Evolutionary conservation across 2,797 vertebrate genomes (phyloP), one percentile per base, ranked within the genome.

Genomic region (Hybognathus amarus): DNA sequence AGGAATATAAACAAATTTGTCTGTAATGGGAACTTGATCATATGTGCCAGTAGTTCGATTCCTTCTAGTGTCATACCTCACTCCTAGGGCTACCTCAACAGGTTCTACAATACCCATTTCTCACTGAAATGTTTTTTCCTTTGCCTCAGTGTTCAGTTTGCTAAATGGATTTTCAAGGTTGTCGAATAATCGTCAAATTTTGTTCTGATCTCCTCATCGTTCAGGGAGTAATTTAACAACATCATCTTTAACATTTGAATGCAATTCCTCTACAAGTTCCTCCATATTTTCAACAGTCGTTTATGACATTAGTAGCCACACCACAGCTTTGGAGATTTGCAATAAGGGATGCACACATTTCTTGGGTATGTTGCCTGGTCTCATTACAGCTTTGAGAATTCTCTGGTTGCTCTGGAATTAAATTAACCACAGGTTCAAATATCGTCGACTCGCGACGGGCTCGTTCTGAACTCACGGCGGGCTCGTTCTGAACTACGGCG

Each of bases 31-130:
- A 63, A 89, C 82, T 67, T 89, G 81, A 83, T 84, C 40, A 10
- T 40, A 87, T 64, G 80, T 85, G 52, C 68, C 67, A 6, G 30
- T 86, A 82, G 85, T 85, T n/a, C 61, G 59, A 88, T 88, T 86
- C 40, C 0, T 3, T 18, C 82, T 85, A 66, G 22, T 85, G 78
- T 86, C 82, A 78, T 80, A 89, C 86, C 74, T 76, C 22, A 88
- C 56, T 42, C 87, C 82, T 12, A 82, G 50, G 64, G 67, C 79
- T 27, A 76, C 67, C 77, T 91, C 74, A 24, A 75, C 4, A 52
- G 82, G 86, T 30, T 87, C 50, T 2, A 89, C 86, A 79, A 87
- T 73, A 80, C 81, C 83, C 84, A 87, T 86, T 90, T 90, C 52
- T 4, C 27, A 61, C 47, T 85, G 15, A 91, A 89, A 33, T 85